phyloP scores from a whole-genome alignment of 2,888 invertebrate genomes.

The Thera obeliscata region DNA sequence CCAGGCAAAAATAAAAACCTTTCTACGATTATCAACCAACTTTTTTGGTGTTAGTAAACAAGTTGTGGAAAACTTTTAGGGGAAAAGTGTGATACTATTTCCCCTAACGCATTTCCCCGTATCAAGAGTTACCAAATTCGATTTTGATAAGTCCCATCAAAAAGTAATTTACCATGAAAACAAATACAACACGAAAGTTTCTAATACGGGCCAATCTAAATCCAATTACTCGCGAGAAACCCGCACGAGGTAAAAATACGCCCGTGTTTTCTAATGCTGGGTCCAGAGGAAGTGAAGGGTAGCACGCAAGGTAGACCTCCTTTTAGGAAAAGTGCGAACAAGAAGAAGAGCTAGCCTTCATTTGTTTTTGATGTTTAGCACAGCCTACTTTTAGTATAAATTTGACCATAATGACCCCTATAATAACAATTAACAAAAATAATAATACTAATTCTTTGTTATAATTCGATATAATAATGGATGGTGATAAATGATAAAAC shows the following conservation, averaged over 20 bases:
- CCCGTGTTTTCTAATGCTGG: background rate
- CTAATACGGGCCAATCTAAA: slow-evolving; percentile 80
- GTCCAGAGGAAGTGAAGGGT: background rate
- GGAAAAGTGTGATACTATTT: slow-evolving; percentile 29
- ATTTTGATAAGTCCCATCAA: slow-evolving; percentile 79
- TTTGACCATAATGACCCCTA: too few relatives aligned
- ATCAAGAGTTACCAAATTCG: slow-evolving; percentile 58
- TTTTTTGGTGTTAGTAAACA: slow-evolving; percentile 36
- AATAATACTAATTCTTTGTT: too few relatives aligned
- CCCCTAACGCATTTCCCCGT: slow-evolving; percentile 40
- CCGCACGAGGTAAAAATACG: slow-evolving; percentile 51
- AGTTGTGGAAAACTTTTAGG: slow-evolving; percentile 7
- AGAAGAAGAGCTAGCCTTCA: too few relatives aligned
- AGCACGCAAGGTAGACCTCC: too few relatives aligned
- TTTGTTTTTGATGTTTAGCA: too few relatives aligned
- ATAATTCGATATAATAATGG: too few relatives aligned
- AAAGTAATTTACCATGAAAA: slow-evolving; percentile 76
- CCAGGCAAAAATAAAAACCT: background rate
- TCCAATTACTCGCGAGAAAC: slow-evolving; percentile 72
- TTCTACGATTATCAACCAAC: slow-evolving; percentile 10
- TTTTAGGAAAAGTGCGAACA: too few relatives aligned
- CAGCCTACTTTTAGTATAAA: too few relatives aligned
- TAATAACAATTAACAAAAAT: too few relatives aligned
- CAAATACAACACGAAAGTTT: slow-evolving; percentile 74
- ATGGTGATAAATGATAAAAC: too few relatives aligned